These are phyloP conservation scores for Apostichopus leukothele DNA, from an alignment of 53 echinoderm and acorn worm genomes.

Conservation along the genomic window DNA sequence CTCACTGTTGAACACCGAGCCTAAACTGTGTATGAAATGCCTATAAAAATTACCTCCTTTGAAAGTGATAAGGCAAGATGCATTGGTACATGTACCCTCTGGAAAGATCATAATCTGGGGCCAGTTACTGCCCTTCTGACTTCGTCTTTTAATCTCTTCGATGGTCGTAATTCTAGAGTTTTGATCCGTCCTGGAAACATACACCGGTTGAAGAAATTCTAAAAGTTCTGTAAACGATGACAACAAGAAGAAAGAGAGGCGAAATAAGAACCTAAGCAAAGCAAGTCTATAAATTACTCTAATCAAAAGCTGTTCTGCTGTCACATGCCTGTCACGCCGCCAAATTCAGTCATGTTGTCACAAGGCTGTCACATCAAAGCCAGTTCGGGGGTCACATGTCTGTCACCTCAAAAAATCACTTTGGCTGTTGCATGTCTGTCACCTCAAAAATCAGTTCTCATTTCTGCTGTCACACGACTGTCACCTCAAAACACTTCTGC, in stretches of 20 bases:
- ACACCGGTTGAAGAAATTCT: constrained; percentile 78
- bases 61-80: constrained; percentile 89
- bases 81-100: constrained; percentile 91
- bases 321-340: not conserved
- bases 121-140: constrained; percentile 78
- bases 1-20: too few species aligned
- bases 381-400: too few species aligned
- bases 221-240: constrained; percentile 59
- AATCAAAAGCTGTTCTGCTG: not conserved
- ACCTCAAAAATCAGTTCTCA: too few species aligned
- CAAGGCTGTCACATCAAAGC: too few species aligned
- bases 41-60: constrained; percentile 78
- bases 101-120: constrained; percentile 96
- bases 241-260: not conserved
- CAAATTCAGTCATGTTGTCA: not conserved
- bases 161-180: constrained; percentile 89
- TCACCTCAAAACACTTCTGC: not conserved
- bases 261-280: not conserved
- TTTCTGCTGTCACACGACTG: not conserved
- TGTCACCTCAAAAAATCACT: too few species aligned
- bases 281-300: not conserved
- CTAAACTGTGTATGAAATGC: not conserved
- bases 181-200: constrained; percentile 85
- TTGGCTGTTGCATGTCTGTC: too few species aligned
- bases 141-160: constrained; percentile 78